Percentiles rank a stretch among this genome's conserved stretches.
Conservation (phyloP, 2,113 vertebrate genomes). For the Galbula dea region DNA sequence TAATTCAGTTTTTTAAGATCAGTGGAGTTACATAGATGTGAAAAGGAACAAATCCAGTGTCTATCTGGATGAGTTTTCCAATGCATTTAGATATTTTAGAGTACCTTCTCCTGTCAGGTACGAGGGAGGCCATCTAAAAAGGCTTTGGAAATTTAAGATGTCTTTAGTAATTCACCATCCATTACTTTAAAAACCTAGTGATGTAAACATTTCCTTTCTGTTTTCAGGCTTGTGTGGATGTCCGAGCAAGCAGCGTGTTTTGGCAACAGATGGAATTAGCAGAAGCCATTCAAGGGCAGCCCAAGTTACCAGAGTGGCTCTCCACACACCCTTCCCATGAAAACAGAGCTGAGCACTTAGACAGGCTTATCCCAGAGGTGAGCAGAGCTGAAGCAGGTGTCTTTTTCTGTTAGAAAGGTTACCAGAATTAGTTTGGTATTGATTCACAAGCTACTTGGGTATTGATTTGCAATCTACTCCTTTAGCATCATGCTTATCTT, state of each 20-base stretch:
- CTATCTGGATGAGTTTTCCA: neutral
- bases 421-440: neutral
- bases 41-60: neutral
- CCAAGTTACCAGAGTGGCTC: constrained; percentile 85
- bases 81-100: neutral
- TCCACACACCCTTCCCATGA: constrained; percentile 94
- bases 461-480: neutral
- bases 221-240: constrained; percentile 88
- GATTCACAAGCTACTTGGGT: neutral
- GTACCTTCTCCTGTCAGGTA: neutral
- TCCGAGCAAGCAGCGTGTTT: constrained; percentile 88
- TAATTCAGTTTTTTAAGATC: neutral
- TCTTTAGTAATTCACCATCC: neutral
- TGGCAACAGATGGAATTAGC: constrained; percentile 91
- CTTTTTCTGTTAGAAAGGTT: neutral
- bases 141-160: neutral
- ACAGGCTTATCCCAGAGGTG: constrained; percentile 89
- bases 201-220: neutral
- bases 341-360: constrained; percentile 81
- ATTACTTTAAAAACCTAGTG: neutral
- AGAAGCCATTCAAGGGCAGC: constrained; percentile 72
- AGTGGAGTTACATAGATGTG: neutral
- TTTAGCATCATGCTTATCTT: neutral
- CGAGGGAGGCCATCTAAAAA: neutral
- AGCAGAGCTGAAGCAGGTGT: neutral